phyloP scores from a whole-genome alignment of 1,140 invertebrate species.

The Adelges cooleyi region DNA sequence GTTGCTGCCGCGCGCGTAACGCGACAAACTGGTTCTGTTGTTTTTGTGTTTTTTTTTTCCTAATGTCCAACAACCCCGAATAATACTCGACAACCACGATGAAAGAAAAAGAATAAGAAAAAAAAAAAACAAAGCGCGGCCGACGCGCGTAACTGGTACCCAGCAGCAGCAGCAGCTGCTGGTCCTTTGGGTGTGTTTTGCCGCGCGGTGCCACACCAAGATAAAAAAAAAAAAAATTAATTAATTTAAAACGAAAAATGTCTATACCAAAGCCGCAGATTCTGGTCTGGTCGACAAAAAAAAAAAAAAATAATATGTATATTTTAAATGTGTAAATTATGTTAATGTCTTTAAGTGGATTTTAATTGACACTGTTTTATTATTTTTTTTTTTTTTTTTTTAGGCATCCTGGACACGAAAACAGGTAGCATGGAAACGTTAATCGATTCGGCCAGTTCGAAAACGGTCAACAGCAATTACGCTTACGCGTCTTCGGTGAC shows the following conservation, averaged over 20 bases:
- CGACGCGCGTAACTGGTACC: not conserved
- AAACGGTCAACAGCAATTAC: conserved; percentile 5
- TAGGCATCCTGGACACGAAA: conserved; percentile 9
- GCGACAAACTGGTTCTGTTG: conserved; percentile 14
- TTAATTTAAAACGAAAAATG: not conserved
- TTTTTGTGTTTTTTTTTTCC: too few species aligned
- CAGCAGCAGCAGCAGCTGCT: not conserved
- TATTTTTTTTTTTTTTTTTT: conserved; percentile 36
- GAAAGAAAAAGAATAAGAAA: not conserved
- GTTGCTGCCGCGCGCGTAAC: too few species aligned
- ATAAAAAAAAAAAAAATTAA: conserved; percentile 6
- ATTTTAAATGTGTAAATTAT: conserved; percentile 13
- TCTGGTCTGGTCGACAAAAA: too few species aligned
- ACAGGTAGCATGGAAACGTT: conserved; percentile 25
- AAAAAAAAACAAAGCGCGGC: not conserved
- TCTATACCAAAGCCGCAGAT: too few species aligned
- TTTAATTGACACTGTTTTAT: conserved; percentile 6
- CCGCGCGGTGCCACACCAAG: not conserved
- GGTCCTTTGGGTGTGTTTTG: too few species aligned
- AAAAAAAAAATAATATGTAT: too few species aligned
- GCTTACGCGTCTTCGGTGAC: conserved; percentile 9
- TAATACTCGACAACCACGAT: too few species aligned
- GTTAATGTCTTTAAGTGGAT: conserved; percentile 22
- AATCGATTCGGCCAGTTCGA: conserved; percentile 20
- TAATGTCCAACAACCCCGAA: too few species aligned